Evolutionary conservation across 1,140 invertebrate species (phyloP).

Genomic region (Armadillidium nasatum): DNA sequence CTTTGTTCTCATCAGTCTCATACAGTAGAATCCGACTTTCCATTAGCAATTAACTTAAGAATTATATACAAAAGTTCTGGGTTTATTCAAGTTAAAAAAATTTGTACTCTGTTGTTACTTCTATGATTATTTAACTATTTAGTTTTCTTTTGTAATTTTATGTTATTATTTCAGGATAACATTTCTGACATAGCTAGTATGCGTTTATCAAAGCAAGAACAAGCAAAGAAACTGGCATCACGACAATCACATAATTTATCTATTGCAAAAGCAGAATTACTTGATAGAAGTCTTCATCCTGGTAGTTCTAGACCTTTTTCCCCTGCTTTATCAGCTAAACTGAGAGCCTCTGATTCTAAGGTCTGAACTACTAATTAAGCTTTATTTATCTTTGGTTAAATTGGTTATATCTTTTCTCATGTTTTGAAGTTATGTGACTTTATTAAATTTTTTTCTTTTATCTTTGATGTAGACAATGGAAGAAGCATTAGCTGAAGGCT

Average conservation of each 20-base stretch:
- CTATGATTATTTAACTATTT: too few species aligned
- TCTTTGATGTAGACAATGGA: background rate
- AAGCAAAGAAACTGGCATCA: slow-evolving; percentile 16
- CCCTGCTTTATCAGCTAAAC: slow-evolving; percentile 23
- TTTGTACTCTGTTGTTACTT: too few species aligned
- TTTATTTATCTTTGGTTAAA: too few species aligned
- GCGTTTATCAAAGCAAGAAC: slow-evolving; percentile 21
- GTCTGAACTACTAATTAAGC: background rate
- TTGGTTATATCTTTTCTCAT: too few species aligned
- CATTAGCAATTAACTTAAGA: too few species aligned
- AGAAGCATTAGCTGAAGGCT: slow-evolving; percentile 6
- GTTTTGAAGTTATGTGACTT: too few species aligned
- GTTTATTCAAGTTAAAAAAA: too few species aligned
- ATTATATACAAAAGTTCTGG: too few species aligned
- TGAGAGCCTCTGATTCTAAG: slow-evolving; percentile 13
- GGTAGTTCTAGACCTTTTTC: background rate
- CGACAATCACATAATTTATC: slow-evolving; percentile 25
- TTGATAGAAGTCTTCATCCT: slow-evolving; percentile 3
- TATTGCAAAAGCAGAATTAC: slow-evolving; percentile 18
- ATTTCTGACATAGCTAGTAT: slow-evolving; percentile 22
- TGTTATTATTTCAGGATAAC: background rate
- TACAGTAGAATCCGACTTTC: too few species aligned
- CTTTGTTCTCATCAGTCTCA: too few species aligned
- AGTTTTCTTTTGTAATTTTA: too few species aligned
- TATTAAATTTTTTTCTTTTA: background rate